Conservation (phyloP, 2,888 invertebrate genomes). For the Julus scanicus region DNA sequence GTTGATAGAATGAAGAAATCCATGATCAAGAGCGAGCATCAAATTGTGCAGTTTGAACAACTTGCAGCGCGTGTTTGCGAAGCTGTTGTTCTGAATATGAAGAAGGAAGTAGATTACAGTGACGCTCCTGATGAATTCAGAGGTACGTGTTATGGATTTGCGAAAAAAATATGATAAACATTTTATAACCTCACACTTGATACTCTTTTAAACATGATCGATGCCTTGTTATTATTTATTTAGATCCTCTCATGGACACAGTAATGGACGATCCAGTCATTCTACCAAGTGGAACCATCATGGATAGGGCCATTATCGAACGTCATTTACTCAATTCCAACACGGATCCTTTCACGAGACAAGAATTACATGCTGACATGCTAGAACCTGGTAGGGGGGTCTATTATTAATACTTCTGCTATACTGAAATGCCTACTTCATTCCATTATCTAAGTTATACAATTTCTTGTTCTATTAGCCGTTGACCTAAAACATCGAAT, state of each 20-base stretch:
- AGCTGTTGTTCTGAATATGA: slow-evolving; percentile 80
- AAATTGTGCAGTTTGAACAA: slow-evolving; percentile 85
- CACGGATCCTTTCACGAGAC: slow-evolving; percentile 98
- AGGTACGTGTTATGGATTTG: slow-evolving; percentile 64
- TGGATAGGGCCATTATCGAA: slow-evolving; percentile 94
- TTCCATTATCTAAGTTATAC: slow-evolving; percentile 47
- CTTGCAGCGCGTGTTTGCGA: slow-evolving; percentile 80
- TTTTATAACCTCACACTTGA: not conserved
- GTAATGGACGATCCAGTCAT: slow-evolving; percentile 95
- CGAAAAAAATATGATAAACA: not conserved
- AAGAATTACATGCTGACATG: slow-evolving; percentile 93
- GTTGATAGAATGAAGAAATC: slow-evolving; percentile 82
- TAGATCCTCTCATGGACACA: slow-evolving; percentile 96
- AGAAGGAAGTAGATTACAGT: slow-evolving; percentile 90
- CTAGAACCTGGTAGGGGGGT: slow-evolving; percentile 79
- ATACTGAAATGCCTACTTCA: not conserved
- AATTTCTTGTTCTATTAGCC: slow-evolving; percentile 68
- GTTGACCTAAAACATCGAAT: slow-evolving; percentile 87
- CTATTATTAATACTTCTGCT: not conserved
- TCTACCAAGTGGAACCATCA: slow-evolving; percentile 84
- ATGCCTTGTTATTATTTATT: slow-evolving; percentile 55
- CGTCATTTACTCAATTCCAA: slow-evolving; percentile 94
- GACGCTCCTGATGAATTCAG: slow-evolving; percentile 97
- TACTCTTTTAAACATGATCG: too few species aligned
- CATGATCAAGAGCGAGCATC: slow-evolving; percentile 83